These are phyloP conservation scores for zebrafish (Danio rerio) DNA, from an alignment of 2,113 vertebrate genomes.

Conservation along the genomic window GRCz12tu NC_133198.1:1872001-1872500, in stretches of 20 bases:
- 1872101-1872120: neutral
- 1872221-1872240: neutral
- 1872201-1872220: neutral
- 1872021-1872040: too few relatives aligned
- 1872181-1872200: conserved; percentile 12
- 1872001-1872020: too few relatives aligned
- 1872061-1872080: too few relatives aligned
- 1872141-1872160: conserved; percentile 8
- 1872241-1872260: conserved; percentile 1
- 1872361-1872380: conserved; percentile 44
- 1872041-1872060: too few relatives aligned
- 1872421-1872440: neutral
- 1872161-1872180: neutral
- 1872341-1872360: conserved; percentile 60
- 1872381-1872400: conserved; percentile 66
- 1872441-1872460: neutral
- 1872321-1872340: conserved; percentile 65
- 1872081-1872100: neutral
- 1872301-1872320: conserved; percentile 62
- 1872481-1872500: neutral
- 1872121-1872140: neutral
- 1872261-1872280: conserved; percentile 34
- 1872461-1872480: neutral
- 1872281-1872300: conserved; percentile 50
- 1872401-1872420: conserved; percentile 65